Conservation (phyloP, 2,888 invertebrate species). For the Protophormia terraenovae region DNA sequence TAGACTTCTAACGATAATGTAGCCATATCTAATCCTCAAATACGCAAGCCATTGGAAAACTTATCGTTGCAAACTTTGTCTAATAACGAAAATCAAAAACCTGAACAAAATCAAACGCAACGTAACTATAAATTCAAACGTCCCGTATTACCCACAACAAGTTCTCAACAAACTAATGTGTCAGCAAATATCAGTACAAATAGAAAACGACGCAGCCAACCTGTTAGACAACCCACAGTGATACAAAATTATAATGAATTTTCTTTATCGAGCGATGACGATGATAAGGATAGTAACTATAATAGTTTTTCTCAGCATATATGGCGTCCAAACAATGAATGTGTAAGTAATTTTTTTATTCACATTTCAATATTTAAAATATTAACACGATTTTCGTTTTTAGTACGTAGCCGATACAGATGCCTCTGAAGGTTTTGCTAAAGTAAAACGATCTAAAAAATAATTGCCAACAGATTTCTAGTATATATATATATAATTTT, state of each 20-base stretch:
- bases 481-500: no score
- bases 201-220: constrained; percentile 40
- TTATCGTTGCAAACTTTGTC: neutral
- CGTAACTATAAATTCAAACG: constrained; percentile 43
- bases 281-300: constrained; percentile 13
- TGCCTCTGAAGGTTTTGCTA: constrained; percentile 54
- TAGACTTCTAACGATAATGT: constrained; percentile 23
- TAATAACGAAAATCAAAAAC: constrained; percentile 30
- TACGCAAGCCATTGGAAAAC: constrained; percentile 13
- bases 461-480: constrained; percentile 4
- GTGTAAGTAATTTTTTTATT: constrained; percentile 18
- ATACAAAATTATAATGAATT: constrained; percentile 16
- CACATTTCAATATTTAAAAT: neutral
- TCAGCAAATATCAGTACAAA: neutral
- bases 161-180: neutral
- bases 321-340: constrained; percentile 43
- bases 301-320: neutral
- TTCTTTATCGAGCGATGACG: constrained; percentile 25
- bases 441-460: constrained; percentile 52
- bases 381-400: neutral
- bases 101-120: neutral
- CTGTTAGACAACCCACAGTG: constrained; percentile 4
- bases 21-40: constrained; percentile 14
- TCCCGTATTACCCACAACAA: neutral
- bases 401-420: constrained; percentile 51